Evolutionary conservation across 2,888 invertebrate genomes (phyloP).

Genomic region (Anoncus sp.): DNA sequence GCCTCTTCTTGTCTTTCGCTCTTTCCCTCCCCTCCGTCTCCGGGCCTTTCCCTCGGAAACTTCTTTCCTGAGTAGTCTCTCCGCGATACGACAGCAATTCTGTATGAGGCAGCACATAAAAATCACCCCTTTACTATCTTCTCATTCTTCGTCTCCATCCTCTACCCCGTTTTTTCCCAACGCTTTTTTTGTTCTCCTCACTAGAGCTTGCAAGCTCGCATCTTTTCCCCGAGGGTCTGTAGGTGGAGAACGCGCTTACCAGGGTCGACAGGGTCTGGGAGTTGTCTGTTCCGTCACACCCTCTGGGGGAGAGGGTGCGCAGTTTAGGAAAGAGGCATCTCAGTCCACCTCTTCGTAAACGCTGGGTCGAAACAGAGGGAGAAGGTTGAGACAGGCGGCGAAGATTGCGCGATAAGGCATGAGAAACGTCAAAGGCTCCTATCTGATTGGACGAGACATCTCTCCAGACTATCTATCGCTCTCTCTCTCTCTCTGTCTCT

Average conservation of each 20-base stretch:
- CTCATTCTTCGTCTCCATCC: slow-evolving; percentile 8
- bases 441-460: slow-evolving; percentile 81
- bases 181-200: background rate
- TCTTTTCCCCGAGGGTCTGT: slow-evolving; percentile 10
- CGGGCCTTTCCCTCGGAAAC: background rate
- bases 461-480: slow-evolving; percentile 57
- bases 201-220: slow-evolving; percentile 10
- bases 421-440: slow-evolving; percentile 81
- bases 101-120: slow-evolving; percentile 16
- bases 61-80: slow-evolving; percentile 19
- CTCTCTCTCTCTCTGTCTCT: slow-evolving; percentile 22
- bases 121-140: slow-evolving; percentile 31
- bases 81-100: slow-evolving; percentile 12
- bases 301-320: slow-evolving; percentile 1
- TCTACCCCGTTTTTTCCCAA: slow-evolving; percentile 20
- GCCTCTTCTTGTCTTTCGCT: slow-evolving; percentile 62
- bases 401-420: slow-evolving; percentile 81
- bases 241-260: slow-evolving; percentile 11
- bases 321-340: background rate
- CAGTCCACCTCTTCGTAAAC: background rate
- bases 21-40: slow-evolving; percentile 13
- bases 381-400: slow-evolving; percentile 68
- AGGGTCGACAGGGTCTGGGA: background rate
- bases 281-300: background rate
- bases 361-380: slow-evolving; percentile 42